Evolutionary conservation across 2,888 invertebrate species (phyloP).

Genomic region (Scelioninae gen. 1): DNA sequence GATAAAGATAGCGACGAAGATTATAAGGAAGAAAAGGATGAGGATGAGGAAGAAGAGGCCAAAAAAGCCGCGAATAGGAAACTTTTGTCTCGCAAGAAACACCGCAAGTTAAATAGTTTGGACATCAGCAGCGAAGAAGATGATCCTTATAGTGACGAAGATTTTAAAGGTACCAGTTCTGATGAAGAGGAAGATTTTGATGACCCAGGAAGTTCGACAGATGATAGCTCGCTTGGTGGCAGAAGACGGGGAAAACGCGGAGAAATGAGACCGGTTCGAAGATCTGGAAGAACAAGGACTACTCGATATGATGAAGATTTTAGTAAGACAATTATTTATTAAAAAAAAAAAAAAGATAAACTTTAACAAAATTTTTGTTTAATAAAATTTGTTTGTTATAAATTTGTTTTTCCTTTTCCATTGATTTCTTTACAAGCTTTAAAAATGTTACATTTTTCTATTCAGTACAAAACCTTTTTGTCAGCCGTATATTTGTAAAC

Average conservation of each 20-base stretch:
- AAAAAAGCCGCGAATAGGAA: conserved; percentile 80
- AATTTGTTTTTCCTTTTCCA: too few relatives aligned
- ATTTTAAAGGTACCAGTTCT: conserved; percentile 93
- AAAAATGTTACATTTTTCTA: not conserved
- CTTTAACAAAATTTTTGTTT: too few relatives aligned
- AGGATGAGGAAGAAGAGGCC: conserved; percentile 78
- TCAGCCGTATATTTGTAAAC: conserved; percentile 25
- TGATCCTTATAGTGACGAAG: conserved; percentile 93
- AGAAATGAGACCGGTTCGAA: conserved; percentile 85
- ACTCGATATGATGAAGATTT: conserved; percentile 86
- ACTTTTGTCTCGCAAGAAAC: conserved; percentile 85
- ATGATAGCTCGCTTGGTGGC: too few relatives aligned
- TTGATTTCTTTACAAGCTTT: too few relatives aligned
- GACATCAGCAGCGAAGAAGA: conserved; percentile 93
- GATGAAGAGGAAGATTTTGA: conserved; percentile 86
- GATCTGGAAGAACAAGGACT: conserved; percentile 86
- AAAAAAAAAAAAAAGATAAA: too few relatives aligned
- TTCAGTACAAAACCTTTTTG: not conserved
- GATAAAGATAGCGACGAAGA: conserved; percentile 81
- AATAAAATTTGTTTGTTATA: too few relatives aligned
- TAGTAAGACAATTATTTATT: conserved; percentile 81
- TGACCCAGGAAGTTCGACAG: conserved; percentile 85
- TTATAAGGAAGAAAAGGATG: conserved; percentile 82
- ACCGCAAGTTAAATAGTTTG: conserved; percentile 91
- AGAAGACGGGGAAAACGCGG: too few relatives aligned